Base-by-base conservation (phyloP, 2,888 invertebrate species). In the Amblyjoppa proteus region DNA sequence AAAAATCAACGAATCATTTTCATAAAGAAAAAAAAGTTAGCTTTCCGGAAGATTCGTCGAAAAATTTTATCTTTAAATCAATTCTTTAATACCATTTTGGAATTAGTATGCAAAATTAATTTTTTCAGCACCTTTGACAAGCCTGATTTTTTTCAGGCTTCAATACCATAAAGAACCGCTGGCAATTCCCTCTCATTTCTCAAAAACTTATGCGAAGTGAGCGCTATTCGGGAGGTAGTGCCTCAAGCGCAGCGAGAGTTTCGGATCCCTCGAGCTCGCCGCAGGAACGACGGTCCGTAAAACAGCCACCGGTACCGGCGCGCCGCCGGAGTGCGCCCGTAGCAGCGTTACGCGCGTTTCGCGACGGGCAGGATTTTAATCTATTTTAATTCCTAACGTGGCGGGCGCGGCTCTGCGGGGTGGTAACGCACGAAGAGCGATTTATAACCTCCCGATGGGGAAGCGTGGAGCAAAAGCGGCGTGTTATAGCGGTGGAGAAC, bases 351-450 rank as follows among this genome's bases (percentile, higher is more conserved):
- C 25, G 11, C 20, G 20, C 20, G 25, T 20, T 49, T 5, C 38
- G 41, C 61, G 34, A 13, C 53, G 49, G 31, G 51, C n/a, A 58
- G 88, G 87, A 87, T 89, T 91, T 91, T 90, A 91, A 91, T 90
- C 90, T 88, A 88, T 90, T 91, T 91, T 92, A 91, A 92, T 92
- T 92, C 91, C 90, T 91, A 90, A 90, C 91, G 87, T 87, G 69
- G 64, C 68, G 74, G 61, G 45, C 56, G 58, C 41, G 41, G 53
- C 68, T 75, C 75, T 71, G 83, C 84, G 61, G 70, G 84, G 73
- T 75, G 80, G 80, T 86, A 77, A 77, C 53, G 53, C 56, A 77
- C 82, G 71, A 66, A 77, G 68, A 84, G 85, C 89, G 89, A 91
- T 92, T 92, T 92, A 92, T 91, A 87, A 86, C 85, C 78, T 56